These are phyloP conservation scores for Neodiprion pinetum DNA, from an alignment of 1,140 invertebrate genomes.

Conservation along the genomic window DNA sequence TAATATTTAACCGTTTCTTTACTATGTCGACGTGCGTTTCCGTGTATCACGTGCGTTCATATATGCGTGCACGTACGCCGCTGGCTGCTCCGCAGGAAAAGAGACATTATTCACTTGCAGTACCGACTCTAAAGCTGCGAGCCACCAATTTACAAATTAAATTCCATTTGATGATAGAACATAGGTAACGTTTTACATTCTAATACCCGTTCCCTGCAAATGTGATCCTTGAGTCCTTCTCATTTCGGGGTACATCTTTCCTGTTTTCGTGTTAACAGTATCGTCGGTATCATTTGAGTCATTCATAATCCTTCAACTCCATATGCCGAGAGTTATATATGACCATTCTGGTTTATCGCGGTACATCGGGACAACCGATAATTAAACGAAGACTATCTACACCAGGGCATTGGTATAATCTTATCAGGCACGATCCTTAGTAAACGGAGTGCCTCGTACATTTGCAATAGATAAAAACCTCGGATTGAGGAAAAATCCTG, in stretches of 20 bases:
- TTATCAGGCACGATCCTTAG: too few relatives aligned
- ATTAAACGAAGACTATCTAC: too few relatives aligned
- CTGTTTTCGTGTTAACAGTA: too few relatives aligned
- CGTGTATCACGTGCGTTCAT: not conserved
- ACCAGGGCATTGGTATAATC: too few relatives aligned
- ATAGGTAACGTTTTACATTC: slow-evolving; percentile 1
- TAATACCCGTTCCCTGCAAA: not conserved
- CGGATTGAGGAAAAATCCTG: too few relatives aligned
- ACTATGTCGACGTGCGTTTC: slow-evolving; percentile 8
- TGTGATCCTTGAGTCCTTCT: not conserved
- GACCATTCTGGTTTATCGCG: too few relatives aligned
- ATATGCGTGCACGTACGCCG: slow-evolving; percentile 21
- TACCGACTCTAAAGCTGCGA: slow-evolving; percentile 28
- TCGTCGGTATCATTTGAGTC: too few relatives aligned
- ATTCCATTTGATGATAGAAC: slow-evolving; percentile 43
- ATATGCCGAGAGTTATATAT: too few relatives aligned
- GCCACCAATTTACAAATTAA: slow-evolving; percentile 51
- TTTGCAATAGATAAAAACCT: too few relatives aligned
- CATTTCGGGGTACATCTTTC: not conserved
- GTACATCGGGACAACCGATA: too few relatives aligned
- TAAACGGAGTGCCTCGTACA: too few relatives aligned
- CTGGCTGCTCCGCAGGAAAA: slow-evolving; percentile 51
- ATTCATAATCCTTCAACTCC: too few relatives aligned
- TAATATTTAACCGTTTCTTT: slow-evolving; percentile 7
- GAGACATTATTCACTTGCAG: slow-evolving; percentile 53